Conservation (phyloP, 2,113 vertebrate genomes). For the Pavo muticus region DNA sequence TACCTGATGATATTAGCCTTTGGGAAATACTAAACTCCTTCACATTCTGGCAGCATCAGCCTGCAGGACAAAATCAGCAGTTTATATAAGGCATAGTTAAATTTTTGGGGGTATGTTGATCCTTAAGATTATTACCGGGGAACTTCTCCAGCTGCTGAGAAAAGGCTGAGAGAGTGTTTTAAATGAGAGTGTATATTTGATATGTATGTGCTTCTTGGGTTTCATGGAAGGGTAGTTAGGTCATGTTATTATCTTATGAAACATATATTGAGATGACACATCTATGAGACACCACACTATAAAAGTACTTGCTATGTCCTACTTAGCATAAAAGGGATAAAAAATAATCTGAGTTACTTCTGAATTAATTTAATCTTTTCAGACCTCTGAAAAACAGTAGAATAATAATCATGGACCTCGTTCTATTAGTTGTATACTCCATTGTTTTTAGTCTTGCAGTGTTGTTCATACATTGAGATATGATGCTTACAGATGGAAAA, state of each 20-base stretch:
- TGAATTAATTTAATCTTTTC: conserved; percentile 40
- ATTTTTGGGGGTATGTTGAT: neutral
- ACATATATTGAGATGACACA: neutral
- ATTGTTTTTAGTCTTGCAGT: neutral
- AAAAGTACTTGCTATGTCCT: neutral
- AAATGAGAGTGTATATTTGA: neutral
- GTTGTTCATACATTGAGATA: neutral
- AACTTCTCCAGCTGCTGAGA: neutral
- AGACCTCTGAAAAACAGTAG: conserved; percentile 31
- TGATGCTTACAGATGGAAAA: neutral
- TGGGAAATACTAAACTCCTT: neutral
- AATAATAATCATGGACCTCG: neutral
- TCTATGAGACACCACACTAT: neutral
- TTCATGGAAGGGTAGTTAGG: neutral
- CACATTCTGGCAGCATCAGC: neutral
- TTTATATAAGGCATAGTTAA: neutral
- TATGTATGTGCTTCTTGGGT: neutral
- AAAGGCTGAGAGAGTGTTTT: neutral
- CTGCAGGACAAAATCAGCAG: neutral
- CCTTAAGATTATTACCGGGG: neutral
- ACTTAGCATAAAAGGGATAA: neutral
- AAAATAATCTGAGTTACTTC: neutral
- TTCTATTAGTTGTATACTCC: neutral
- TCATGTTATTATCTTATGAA: neutral
- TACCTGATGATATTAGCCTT: neutral